phyloP scores from a whole-genome alignment of 2,888 invertebrate species.

The Parthenolecanium corni region DNA sequence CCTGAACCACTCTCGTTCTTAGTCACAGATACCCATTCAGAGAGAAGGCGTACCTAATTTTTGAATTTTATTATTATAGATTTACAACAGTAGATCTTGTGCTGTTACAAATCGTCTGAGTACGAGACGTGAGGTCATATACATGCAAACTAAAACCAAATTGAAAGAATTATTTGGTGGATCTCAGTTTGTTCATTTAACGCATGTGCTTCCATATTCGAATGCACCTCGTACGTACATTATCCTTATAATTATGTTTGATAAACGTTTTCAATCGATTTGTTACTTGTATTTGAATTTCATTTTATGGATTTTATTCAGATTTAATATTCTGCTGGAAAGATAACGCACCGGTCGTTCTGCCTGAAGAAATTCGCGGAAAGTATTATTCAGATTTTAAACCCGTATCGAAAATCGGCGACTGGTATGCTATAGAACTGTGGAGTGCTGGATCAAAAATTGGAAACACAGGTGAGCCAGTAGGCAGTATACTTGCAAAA shows the following conservation, averaged over 20 bases:
- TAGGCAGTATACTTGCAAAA: background rate
- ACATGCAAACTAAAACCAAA: background rate
- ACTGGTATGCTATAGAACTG: slow-evolving; percentile 2
- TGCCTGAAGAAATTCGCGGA: background rate
- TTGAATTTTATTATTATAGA: no score
- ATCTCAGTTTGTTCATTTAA: slow-evolving; percentile 4
- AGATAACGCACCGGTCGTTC: background rate
- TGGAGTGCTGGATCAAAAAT: background rate
- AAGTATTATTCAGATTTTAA: background rate
- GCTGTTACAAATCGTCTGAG: no score
- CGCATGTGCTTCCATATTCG: slow-evolving; percentile 1
- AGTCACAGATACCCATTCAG: no score
- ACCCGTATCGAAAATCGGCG: background rate
- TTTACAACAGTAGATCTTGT: no score
- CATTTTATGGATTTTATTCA: background rate
- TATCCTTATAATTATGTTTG: background rate
- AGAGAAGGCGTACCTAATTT: no score
- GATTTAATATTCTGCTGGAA: slow-evolving; percentile 1
- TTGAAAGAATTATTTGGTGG: slow-evolving; percentile 1
- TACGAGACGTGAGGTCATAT: no score
- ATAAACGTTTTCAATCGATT: no score
- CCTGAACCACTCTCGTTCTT: no score
- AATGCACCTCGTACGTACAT: background rate
- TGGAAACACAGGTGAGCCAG: background rate
- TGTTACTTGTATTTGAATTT: no score